Evolutionary conservation across 2,888 invertebrate genomes (phyloP).

Genomic region (Spilosoma lubricipeda): DNA sequence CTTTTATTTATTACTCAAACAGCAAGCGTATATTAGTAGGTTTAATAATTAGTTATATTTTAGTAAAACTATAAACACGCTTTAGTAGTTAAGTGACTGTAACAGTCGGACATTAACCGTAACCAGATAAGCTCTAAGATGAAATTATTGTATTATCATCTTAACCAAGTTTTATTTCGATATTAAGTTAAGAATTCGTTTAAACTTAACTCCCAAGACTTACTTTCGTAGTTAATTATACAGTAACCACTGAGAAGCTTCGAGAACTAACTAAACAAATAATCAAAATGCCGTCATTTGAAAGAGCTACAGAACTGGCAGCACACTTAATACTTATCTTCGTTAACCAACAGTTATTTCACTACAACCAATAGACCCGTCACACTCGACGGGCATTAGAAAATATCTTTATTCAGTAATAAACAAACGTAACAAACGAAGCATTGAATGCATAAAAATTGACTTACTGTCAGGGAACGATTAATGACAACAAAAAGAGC

Average conservation of each 20-base stretch:
- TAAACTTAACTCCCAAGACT: not conserved
- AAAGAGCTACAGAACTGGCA: slow-evolving; percentile 23
- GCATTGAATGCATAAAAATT: slow-evolving; percentile 51
- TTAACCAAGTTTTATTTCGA: not conserved
- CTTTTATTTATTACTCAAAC: slow-evolving; percentile 44
- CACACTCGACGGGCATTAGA: slow-evolving; percentile 45
- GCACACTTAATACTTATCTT: slow-evolving; percentile 35
- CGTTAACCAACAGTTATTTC: slow-evolving; percentile 40
- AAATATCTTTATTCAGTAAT: slow-evolving; percentile 47
- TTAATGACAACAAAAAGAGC: slow-evolving; percentile 71
- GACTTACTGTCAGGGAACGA: slow-evolving; percentile 55
- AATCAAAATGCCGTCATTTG: slow-evolving; percentile 26
- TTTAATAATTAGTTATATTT: not conserved
- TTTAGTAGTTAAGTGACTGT: not conserved
- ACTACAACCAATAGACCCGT: slow-evolving; percentile 38
- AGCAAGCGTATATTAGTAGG: not conserved
- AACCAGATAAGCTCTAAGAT: not conserved
- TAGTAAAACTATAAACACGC: not conserved
- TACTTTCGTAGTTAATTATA: not conserved
- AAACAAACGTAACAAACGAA: slow-evolving; percentile 49
- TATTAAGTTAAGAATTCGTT: not conserved
- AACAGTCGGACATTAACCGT: not conserved
- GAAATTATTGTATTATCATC: not conserved
- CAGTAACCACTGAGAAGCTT: slow-evolving; percentile 4
- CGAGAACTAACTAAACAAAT: slow-evolving; percentile 15